Evolutionary conservation across 1,140 invertebrate species (phyloP), one percentile per base, ranked within the genome.

Genomic region (Plodia interpunctella): DNA sequence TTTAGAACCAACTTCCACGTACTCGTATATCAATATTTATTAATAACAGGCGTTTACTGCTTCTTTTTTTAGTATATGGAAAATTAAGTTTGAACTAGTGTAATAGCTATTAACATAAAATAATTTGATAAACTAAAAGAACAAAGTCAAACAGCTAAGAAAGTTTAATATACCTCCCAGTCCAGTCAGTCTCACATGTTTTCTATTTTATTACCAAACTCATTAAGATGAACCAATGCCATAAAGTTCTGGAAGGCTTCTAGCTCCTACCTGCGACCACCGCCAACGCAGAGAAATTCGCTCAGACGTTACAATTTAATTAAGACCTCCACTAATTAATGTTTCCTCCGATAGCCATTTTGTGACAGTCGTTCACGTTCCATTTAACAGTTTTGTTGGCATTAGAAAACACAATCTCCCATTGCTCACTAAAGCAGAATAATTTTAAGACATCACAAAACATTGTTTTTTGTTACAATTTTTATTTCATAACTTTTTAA

Each of bases 301-400:
- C 79, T 86, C 72, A 85, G 76, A 83, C 80, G 83, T 83, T 80
- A 86, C 82, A 88, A 85, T 88, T 88, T 88, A 88, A 88, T 88
- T 88, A 85, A 86, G 74, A 64, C 54, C 59, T 59, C 63, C 69
- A 56, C 70, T 85, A 83, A 82, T 82, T 78, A 78, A 85, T 82
- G 68, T 60, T 69, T 78, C 72, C 77, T 68, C 62, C 62, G 62
- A 59, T 64, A 63, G 32, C 59, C 59, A 55, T 69, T 38, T 68
- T 53, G 66, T 53, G 30, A 30, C 28, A 25, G 57, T 59, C 44
- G 50, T 65, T 67, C 68, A 76, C 70, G 65, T 51, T 35, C 64
- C 66, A 70, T 68, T 72, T 64, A 57, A 58, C 66, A 72, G 59
- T 56, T 62, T 66, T 68, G 64, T 69, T 58, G 21, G n/a, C 51